Evolutionary conservation across 1,140 invertebrate genomes (phyloP).

Genomic region (Calliphora vicina): DNA sequence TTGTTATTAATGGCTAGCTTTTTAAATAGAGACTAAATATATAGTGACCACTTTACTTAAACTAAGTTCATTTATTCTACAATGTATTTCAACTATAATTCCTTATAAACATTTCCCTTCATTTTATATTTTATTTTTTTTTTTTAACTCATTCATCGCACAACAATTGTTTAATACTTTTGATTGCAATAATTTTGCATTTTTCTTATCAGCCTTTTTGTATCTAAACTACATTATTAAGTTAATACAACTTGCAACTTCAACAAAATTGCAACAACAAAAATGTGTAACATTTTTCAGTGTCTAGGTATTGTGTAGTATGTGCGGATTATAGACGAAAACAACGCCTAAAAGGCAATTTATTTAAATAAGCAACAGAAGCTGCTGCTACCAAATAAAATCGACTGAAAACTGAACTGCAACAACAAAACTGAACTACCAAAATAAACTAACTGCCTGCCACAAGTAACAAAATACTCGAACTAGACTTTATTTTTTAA

Average conservation of each 20-base stretch:
- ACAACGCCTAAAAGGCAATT: slow-evolving; percentile 26
- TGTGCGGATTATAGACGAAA: neutral
- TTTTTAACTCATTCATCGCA: neutral
- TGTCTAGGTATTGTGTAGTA: neutral
- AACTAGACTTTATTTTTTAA: neutral
- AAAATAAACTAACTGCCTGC: neutral
- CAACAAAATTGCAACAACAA: neutral
- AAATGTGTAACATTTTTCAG: neutral
- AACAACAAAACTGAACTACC: neutral
- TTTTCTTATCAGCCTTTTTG: slow-evolving; percentile 12
- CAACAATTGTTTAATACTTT: neutral
- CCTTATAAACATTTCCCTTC: too few species aligned
- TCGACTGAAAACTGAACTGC: neutral
- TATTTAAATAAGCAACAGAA: slow-evolving; percentile 34
- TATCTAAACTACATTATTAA: slow-evolving; percentile 28
- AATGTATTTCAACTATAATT: too few species aligned
- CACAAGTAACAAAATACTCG: neutral
- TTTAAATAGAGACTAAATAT: too few species aligned
- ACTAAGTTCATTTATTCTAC: too few species aligned
- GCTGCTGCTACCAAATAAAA: slow-evolving; percentile 9
- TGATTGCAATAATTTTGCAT: slow-evolving; percentile 23
- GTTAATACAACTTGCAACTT: neutral
- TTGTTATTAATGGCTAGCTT: too few species aligned
- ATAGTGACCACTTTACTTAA: too few species aligned
- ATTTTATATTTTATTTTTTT: too few species aligned